Evolutionary conservation across 2,113 vertebrate genomes (phyloP).

Genomic region (Tretioscincus oriximinensis): DNA sequence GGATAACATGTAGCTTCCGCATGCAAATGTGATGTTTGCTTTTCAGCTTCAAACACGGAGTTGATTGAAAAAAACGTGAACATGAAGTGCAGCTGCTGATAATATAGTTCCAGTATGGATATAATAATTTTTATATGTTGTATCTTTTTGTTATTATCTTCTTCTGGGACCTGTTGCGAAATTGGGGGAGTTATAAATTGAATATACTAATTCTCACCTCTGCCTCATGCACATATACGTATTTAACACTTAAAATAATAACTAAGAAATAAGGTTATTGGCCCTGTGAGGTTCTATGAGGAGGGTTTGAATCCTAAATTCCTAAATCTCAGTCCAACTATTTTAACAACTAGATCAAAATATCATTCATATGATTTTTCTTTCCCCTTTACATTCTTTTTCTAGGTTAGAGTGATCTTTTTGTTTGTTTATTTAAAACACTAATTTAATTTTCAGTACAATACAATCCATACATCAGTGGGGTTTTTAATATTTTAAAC

Average conservation of each 20-base stretch:
- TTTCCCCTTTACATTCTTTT: not conserved
- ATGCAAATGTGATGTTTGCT: not conserved
- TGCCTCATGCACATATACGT: not conserved
- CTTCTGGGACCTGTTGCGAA: too few species aligned
- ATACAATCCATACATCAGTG: too few species aligned
- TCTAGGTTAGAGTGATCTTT: not conserved
- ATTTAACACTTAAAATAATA: not conserved
- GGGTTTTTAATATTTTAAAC: too few species aligned
- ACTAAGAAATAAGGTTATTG: too few species aligned
- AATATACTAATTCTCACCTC: not conserved
- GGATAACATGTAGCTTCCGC: not conserved
- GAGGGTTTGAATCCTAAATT: too few species aligned
- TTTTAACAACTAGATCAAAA: not conserved
- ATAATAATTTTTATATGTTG: too few species aligned
- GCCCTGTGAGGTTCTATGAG: too few species aligned
- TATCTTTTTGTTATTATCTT: too few species aligned
- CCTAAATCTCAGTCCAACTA: too few species aligned
- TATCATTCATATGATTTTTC: not conserved
- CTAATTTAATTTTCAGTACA: too few species aligned
- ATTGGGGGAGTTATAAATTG: too few species aligned
- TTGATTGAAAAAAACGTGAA: conserved; percentile 37
- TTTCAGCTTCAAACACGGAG: accelerated
- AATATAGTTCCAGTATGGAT: not conserved
- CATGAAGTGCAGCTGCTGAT: conserved; percentile 43
- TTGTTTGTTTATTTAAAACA: too few species aligned